Evolutionary conservation across 2,888 invertebrate species (phyloP), one percentile per base, ranked within the genome.

Genomic region (Macrostomum cliftonense): DNA sequence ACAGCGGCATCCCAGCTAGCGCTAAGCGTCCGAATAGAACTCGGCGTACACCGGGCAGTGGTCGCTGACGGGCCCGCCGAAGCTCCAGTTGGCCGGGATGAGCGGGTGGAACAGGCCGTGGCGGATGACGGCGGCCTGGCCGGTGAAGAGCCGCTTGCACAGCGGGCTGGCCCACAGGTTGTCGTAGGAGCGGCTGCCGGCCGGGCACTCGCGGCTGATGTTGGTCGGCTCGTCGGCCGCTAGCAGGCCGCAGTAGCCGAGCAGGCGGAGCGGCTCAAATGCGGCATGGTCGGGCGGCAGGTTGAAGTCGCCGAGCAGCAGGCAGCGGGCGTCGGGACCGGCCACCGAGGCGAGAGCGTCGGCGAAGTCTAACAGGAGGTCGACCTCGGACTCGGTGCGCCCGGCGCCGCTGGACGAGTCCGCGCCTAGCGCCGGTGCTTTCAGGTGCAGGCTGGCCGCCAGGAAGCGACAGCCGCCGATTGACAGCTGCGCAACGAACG

Each of bases 11-110:
- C 28, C 28, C 9, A 9, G 28, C 28, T 28, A 28, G n/a, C n/a
- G n/a, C 28, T 28, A 4, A 17, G 39, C 13, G n/a, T 52, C 57
- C 7, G 59, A 56, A 52, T 62, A 65, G 47, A 79, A 69, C 65
- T 83, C 82, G n/a, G 77, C 77, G 80, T 81, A 83, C 1, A 82
- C 71, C 1, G 83, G 84, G 59, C 79, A 81, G 66, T 77, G 78
- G 38, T 78, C 77, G 21, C 81, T 81, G 1, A 78, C 81, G 0
- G 79, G 75, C 0, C 83, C 84, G 12, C 82, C 82, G 83, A 82
- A 83, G 16, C 76, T 77, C 83, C 83, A 83, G 19, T 17, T 53
- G 39, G 39, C 50, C 0, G 83, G 83, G 55, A 84, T 83, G 44
- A 82, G 81, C 47, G 82, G 70, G 61, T 82, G 82, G 51, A 77